Evolutionary conservation across 2,113 vertebrate genomes (phyloP).

Genomic region (Bombycilla garrulus): DNA sequence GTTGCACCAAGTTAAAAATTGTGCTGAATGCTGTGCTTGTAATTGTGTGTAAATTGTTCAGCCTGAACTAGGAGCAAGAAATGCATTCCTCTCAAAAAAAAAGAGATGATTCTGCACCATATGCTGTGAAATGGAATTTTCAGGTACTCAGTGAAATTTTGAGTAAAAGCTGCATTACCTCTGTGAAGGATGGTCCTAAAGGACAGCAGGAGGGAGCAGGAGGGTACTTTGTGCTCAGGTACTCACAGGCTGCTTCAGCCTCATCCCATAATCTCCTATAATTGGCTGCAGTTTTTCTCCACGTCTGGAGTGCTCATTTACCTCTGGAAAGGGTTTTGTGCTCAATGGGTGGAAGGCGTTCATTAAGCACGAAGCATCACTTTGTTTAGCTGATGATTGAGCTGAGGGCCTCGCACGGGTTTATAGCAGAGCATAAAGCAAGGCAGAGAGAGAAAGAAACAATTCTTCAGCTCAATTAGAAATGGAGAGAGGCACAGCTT

Average conservation of each 20-base stretch:
- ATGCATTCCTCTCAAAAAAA: neutral
- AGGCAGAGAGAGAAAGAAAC: neutral
- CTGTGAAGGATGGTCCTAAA: neutral
- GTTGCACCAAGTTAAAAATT: neutral
- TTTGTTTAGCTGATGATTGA: constrained; percentile 3
- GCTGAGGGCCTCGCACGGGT: neutral
- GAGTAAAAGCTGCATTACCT: neutral
- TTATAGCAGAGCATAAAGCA: neutral
- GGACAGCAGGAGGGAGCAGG: neutral
- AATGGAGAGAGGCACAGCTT: neutral
- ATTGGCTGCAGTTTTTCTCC: neutral
- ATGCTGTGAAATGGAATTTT: neutral
- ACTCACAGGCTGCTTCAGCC: neutral
- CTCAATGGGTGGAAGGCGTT: neutral
- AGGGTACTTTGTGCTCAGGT: neutral
- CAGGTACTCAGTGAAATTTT: neutral
- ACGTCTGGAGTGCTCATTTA: neutral
- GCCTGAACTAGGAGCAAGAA: neutral
- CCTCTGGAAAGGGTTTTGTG: neutral
- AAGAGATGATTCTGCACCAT: neutral
- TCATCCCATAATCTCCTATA: neutral
- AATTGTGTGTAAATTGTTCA: neutral
- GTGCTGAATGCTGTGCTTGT: neutral
- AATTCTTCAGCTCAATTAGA: neutral
- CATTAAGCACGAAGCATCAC: neutral